Evolutionary conservation across 2,888 invertebrate species (phyloP).

Genomic region (Chrysotoxum bicinctum): DNA sequence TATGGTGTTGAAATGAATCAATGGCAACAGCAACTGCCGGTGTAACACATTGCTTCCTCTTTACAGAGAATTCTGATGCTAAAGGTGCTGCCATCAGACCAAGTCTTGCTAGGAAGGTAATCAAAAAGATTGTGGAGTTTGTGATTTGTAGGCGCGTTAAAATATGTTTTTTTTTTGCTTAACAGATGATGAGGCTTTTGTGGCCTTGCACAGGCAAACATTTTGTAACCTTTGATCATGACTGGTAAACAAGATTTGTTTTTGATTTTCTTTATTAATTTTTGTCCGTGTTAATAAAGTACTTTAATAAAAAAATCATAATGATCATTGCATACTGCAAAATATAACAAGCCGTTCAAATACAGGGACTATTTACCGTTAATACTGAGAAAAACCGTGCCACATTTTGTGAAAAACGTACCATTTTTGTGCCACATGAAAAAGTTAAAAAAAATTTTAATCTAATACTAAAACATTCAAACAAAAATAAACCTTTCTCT

Average conservation of each 20-base stretch:
- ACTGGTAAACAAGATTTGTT: background rate
- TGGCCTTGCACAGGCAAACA: background rate
- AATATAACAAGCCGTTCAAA: too few relatives aligned
- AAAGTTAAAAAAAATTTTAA: too few relatives aligned
- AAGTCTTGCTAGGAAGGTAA: conserved; percentile 39
- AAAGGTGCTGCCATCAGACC: background rate
- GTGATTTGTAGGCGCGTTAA: conserved; percentile 33
- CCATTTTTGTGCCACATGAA: too few relatives aligned
- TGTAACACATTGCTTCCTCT: conserved; percentile 47
- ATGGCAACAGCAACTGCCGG: conserved; percentile 38
- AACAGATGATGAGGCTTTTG: background rate
- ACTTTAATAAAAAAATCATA: too few relatives aligned
- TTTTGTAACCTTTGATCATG: background rate
- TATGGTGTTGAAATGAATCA: conserved; percentile 66
- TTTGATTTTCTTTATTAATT: too few relatives aligned
- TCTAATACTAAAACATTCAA: too few relatives aligned
- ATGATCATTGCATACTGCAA: too few relatives aligned
- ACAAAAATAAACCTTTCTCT: too few relatives aligned
- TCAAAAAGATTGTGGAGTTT: conserved; percentile 46
- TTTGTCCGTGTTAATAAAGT: too few relatives aligned
- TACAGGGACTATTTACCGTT: too few relatives aligned
- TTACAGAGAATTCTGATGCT: background rate
- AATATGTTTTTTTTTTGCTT: background rate
- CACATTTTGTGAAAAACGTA: too few relatives aligned
- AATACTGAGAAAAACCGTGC: too few relatives aligned